phyloP scores from a whole-genome alignment of 2,113 vertebrate species.

The Zosterops japonicus region DNA sequence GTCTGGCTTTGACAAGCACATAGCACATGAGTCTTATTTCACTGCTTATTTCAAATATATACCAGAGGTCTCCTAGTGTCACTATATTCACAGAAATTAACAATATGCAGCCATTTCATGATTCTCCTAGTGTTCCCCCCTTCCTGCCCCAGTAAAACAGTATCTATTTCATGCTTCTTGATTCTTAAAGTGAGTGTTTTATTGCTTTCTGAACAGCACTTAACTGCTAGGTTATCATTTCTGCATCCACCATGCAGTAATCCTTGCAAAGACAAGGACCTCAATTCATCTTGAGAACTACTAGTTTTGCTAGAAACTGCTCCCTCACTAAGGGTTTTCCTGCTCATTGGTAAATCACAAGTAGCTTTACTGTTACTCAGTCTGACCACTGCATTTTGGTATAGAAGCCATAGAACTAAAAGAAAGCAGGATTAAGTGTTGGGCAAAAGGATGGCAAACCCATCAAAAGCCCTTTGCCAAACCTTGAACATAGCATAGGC shows the following conservation, averaged over 20 bases:
- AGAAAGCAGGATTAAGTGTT: neutral
- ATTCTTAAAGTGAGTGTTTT: neutral
- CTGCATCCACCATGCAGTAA: neutral
- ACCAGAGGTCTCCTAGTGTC: neutral
- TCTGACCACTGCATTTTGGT: neutral
- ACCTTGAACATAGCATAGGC: neutral
- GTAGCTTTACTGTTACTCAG: neutral
- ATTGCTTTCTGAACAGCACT: neutral
- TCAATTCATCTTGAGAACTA: neutral
- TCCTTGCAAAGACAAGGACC: neutral
- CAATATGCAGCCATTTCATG: neutral
- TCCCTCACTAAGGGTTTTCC: neutral
- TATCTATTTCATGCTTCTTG: neutral
- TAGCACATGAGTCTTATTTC: neutral
- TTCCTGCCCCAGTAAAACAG: neutral
- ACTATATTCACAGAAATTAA: neutral
- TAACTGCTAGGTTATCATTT: neutral
- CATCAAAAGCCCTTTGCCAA: neutral
- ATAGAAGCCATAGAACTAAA: neutral
- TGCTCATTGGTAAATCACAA: neutral
- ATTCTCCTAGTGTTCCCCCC: neutral
- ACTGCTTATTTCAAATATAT: neutral
- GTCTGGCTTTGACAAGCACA: neutral
- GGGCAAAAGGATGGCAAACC: neutral
- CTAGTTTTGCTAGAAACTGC: neutral